Evolutionary conservation across 2,888 invertebrate species (phyloP).

Genomic region (Microctonus brassicae): DNA sequence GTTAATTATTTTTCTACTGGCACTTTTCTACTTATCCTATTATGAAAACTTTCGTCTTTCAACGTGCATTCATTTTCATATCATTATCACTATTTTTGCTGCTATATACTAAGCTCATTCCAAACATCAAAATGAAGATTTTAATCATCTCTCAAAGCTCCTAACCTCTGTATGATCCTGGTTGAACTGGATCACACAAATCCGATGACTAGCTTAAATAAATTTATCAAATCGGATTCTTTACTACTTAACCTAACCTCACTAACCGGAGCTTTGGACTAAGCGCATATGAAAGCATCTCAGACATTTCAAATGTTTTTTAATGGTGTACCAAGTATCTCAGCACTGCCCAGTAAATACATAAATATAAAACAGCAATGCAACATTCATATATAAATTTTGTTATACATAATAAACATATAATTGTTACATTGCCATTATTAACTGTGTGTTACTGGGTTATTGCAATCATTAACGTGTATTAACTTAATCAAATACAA

Average conservation of each 20-base stretch:
- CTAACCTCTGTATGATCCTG: neutral
- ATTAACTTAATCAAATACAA: neutral
- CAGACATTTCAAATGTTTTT: too few species aligned
- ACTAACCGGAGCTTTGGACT: constrained; percentile 11
- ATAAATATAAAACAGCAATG: too few species aligned
- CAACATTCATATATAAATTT: too few species aligned
- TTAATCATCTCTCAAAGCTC: neutral
- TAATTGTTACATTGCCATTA: too few species aligned
- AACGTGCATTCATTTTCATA: constrained; percentile 7
- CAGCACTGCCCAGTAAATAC: too few species aligned
- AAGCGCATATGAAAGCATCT: constrained; percentile 9
- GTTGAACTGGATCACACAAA: constrained; percentile 26
- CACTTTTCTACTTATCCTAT: constrained; percentile 67
- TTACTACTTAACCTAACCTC: constrained; percentile 40
- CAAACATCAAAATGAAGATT: neutral
- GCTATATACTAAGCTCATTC: neutral
- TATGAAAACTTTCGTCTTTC: constrained; percentile 49
- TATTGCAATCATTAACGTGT: too few species aligned
- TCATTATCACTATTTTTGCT: neutral
- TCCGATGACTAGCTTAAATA: constrained; percentile 23
- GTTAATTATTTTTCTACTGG: constrained; percentile 65
- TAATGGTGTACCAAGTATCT: too few species aligned
- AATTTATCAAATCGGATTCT: constrained; percentile 41
- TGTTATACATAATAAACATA: too few species aligned
- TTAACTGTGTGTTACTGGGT: too few species aligned